Percentiles rank a stretch among this genome's conserved stretches.
Conservation (phyloP, 1,140 invertebrate species). For the Scaptodrosophila lebanonensis region DNA sequence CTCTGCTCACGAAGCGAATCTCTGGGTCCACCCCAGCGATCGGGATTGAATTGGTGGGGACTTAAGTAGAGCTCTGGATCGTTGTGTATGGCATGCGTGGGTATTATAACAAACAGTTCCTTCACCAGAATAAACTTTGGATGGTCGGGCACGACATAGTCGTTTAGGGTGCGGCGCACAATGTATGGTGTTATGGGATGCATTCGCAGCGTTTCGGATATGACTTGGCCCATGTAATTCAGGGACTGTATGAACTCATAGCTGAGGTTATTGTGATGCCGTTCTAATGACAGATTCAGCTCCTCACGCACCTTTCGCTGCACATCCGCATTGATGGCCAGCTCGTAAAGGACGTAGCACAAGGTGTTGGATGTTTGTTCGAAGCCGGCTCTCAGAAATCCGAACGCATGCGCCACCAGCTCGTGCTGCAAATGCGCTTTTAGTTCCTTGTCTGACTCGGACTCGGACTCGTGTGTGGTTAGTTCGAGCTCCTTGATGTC, state of each 20-base stretch:
- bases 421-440: conserved; percentile 56
- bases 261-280: conserved; percentile 68
- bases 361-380: conserved; percentile 79
- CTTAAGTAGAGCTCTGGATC: conserved; percentile 80
- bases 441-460: conserved; percentile 51
- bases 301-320: conserved; percentile 78
- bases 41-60: conserved; percentile 82
- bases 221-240: conserved; percentile 79
- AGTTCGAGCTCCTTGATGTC: conserved; percentile 41
- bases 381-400: conserved; percentile 83
- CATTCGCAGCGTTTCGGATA: conserved; percentile 80
- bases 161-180: conserved; percentile 68
- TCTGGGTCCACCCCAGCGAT: conserved; percentile 81
- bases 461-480: conserved; percentile 61
- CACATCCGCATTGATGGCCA: conserved; percentile 78
- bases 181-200: conserved; percentile 79
- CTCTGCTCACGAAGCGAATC: conserved; percentile 75
- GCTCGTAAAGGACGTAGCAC: conserved; percentile 78
- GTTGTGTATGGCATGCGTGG: conserved; percentile 75
- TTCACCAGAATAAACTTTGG: conserved; percentile 75
- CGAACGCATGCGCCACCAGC: conserved; percentile 79
- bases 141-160: conserved; percentile 76
- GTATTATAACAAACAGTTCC: conserved; percentile 68
- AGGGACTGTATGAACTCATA: conserved; percentile 79
- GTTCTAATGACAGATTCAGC: conserved; percentile 67